phyloP scores from a whole-genome alignment of 2,113 vertebrate genomes.

The Raja brachyura region DNA sequence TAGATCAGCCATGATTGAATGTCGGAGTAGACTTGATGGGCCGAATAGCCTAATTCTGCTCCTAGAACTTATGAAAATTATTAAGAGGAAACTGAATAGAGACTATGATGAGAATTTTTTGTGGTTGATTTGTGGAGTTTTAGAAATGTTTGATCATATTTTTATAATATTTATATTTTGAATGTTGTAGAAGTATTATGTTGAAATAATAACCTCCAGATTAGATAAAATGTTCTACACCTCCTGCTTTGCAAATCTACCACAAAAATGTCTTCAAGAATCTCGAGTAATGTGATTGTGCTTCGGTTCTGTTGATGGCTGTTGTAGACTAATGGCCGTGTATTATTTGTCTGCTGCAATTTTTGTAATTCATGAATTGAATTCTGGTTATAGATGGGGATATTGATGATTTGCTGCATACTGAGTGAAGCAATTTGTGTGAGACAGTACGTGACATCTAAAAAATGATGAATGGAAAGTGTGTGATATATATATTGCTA shows the following conservation, averaged over 20 bases:
- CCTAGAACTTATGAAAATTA: neutral
- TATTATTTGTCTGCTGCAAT: neutral
- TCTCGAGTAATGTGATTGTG: neutral
- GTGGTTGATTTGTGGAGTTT: neutral
- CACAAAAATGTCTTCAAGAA: neutral
- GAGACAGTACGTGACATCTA: neutral
- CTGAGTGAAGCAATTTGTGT: neutral
- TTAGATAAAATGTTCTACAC: neutral
- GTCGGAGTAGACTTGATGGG: no score
- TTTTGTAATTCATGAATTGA: neutral
- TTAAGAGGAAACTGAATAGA: neutral
- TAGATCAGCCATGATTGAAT: no score
- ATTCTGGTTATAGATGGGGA: neutral
- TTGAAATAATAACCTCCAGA: neutral
- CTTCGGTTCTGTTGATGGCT: neutral
- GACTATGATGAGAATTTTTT: neutral
- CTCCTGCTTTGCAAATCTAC: no score
- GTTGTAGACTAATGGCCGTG: neutral
- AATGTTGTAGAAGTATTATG: neutral
- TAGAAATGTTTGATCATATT: neutral
- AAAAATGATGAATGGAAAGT: neutral
- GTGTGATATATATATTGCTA: neutral
- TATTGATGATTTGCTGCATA: neutral
- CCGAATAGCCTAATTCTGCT: no score
- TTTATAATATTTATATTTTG: neutral